Conservation (phyloP, 2,113 vertebrate genomes). For the Puntigrus tetrazona region DNA sequence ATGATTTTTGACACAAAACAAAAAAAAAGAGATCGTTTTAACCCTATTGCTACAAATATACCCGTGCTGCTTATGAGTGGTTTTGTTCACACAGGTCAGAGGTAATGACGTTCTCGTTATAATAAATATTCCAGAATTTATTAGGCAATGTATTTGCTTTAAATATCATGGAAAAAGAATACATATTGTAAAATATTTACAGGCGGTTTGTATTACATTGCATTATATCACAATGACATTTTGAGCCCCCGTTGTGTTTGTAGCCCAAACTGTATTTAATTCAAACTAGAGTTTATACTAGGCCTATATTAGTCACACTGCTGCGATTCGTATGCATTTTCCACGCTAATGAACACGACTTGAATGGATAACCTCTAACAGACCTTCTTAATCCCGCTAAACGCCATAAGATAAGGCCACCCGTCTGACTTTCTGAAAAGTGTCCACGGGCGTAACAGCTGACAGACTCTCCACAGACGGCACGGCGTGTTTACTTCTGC, state of each 20-base stretch:
- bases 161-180: no score
- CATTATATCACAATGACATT: background rate
- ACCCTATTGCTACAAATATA: no score
- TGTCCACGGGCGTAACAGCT: background rate
- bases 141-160: no score
- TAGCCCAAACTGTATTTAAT: background rate
- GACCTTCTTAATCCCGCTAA: constrained; percentile 4
- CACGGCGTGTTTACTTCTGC: constrained; percentile 23
- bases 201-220: no score
- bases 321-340: background rate
- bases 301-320: constrained; percentile 8
- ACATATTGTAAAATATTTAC: no score
- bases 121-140: no score
- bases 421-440: background rate
- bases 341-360: background rate
- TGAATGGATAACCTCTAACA: constrained; percentile 10
- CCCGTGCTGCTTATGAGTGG: no score
- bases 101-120: no score
- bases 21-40: no score
- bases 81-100: no score
- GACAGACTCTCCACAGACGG: constrained; percentile 9
- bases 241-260: background rate
- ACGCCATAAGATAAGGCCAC: constrained; percentile 2
- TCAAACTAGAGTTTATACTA: background rate
- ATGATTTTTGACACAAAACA: no score